Percentiles rank a stretch among this genome's conserved stretches.
These are phyloP conservation scores for Amphipyra berbera DNA, from an alignment of 2,888 invertebrate genomes.

Conservation along the genomic window DNA sequence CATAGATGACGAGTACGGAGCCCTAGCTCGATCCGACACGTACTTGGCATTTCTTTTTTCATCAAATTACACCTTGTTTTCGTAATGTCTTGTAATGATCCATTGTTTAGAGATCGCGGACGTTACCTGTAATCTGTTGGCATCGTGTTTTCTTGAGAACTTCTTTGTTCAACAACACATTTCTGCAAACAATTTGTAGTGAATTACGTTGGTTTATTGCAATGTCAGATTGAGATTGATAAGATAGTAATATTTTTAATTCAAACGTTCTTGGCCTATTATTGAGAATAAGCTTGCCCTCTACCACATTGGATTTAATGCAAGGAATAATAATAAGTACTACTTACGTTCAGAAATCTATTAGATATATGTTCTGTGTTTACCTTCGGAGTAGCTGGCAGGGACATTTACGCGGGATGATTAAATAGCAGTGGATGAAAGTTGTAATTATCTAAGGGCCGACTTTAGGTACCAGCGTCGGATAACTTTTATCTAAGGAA, in stretches of 20 bases:
- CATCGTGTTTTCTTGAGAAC: slow-evolving; percentile 40
- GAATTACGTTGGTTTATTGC: slow-evolving; percentile 24
- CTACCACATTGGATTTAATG: too few relatives aligned
- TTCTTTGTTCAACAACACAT: slow-evolving; percentile 45
- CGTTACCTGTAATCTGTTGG: slow-evolving; percentile 44
- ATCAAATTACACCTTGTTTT: slow-evolving; percentile 66
- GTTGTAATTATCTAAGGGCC: too few relatives aligned
- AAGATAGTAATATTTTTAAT: slow-evolving; percentile 28
- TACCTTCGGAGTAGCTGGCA: too few relatives aligned
- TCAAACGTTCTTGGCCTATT: neutral
- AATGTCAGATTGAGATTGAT: slow-evolving; percentile 13
- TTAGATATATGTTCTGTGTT: too few relatives aligned
- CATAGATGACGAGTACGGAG: slow-evolving; percentile 15
- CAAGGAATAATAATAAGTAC: too few relatives aligned
- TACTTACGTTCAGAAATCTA: too few relatives aligned
- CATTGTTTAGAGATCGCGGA: slow-evolving; percentile 56
- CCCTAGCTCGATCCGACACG: slow-evolving; percentile 2
- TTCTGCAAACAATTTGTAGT: slow-evolving; percentile 38
- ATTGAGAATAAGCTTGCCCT: too few relatives aligned
- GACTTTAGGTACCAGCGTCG: too few relatives aligned
- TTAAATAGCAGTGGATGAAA: too few relatives aligned
- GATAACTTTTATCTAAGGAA: too few relatives aligned
- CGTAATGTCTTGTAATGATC: slow-evolving; percentile 58
- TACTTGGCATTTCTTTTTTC: slow-evolving; percentile 35
- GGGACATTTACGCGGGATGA: too few relatives aligned